Evolutionary conservation across 1,140 invertebrate species (phyloP).

Genomic region (Tetramorium parvispinum): DNA sequence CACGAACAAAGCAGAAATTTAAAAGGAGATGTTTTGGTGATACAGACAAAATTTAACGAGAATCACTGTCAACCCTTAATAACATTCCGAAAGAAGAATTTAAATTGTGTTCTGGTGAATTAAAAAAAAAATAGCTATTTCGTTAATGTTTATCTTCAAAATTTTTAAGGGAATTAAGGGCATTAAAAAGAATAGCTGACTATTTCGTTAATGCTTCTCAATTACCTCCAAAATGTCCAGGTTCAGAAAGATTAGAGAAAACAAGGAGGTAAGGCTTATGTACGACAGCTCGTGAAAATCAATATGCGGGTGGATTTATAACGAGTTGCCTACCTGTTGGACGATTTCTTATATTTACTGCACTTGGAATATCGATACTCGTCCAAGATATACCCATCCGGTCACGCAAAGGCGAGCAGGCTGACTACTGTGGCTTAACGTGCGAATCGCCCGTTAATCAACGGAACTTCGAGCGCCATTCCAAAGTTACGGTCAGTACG

Average conservation of each 20-base stretch:
- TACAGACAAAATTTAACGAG: too few relatives aligned
- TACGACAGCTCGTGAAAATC: conserved; percentile 1
- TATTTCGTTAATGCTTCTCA: not conserved
- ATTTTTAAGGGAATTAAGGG: not conserved
- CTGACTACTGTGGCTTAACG: not conserved
- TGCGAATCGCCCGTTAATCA: conserved; percentile 41
- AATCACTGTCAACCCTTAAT: too few relatives aligned
- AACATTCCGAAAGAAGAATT: too few relatives aligned
- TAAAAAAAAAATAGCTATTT: not conserved
- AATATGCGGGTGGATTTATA: conserved; percentile 36
- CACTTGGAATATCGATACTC: conserved; percentile 25
- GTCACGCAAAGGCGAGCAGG: conserved; percentile 35
- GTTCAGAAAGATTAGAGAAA: not conserved
- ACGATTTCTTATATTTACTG: conserved; percentile 45
- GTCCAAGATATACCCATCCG: not conserved
- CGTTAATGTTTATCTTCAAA: not conserved
- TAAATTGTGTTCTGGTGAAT: too few relatives aligned
- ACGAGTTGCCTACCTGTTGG: conserved; percentile 59
- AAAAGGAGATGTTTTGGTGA: too few relatives aligned
- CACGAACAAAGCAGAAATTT: too few relatives aligned
- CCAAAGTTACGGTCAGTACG: not conserved
- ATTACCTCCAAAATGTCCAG: not conserved
- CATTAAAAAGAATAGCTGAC: not conserved
- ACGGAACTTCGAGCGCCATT: conserved; percentile 10
- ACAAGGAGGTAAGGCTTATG: not conserved